phyloP scores from a whole-genome alignment of 2,797 vertebrate genomes.

The Channa striata region DNA sequence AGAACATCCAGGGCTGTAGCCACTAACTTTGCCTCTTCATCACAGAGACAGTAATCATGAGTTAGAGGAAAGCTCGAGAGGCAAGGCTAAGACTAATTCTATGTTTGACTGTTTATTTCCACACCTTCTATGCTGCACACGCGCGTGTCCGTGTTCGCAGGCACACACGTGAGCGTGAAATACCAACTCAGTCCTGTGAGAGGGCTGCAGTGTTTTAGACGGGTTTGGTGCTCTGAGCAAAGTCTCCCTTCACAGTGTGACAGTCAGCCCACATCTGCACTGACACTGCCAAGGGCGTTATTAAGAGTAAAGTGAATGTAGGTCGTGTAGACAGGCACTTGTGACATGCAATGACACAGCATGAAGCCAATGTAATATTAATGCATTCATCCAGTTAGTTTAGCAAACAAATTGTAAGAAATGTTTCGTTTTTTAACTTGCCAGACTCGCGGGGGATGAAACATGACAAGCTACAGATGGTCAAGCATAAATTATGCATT shows the following conservation, averaged over 20 bases:
- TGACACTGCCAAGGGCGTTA: conserved; percentile 54
- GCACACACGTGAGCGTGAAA: neutral
- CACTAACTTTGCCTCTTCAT: conserved; percentile 24
- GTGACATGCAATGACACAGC: conserved; percentile 56
- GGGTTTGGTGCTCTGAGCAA: conserved; percentile 40
- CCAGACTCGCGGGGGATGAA: conserved; percentile 16
- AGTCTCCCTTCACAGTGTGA: conserved; percentile 51
- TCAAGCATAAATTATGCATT: conserved; percentile 16
- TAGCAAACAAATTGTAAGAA: conserved; percentile 14
- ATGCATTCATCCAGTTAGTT: conserved; percentile 31
- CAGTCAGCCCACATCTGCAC: conserved; percentile 69
- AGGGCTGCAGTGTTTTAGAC: conserved; percentile 22
- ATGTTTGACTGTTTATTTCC: neutral
- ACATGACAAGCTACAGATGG: conserved; percentile 18
- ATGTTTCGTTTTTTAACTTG: conserved; percentile 18
- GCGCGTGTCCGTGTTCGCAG: conserved; percentile 3
- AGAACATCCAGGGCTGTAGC: conserved; percentile 17
- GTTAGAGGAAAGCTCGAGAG: neutral
- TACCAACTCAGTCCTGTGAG: conserved; percentile 14
- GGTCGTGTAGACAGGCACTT: conserved; percentile 54
- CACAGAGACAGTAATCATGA: conserved; percentile 24
- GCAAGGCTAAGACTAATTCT: conserved; percentile 6
- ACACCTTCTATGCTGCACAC: neutral
- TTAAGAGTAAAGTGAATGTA: conserved; percentile 64
- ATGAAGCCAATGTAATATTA: conserved; percentile 38